Conservation (phyloP, 2,113 vertebrate species). For the Canis aureus region DNA sequence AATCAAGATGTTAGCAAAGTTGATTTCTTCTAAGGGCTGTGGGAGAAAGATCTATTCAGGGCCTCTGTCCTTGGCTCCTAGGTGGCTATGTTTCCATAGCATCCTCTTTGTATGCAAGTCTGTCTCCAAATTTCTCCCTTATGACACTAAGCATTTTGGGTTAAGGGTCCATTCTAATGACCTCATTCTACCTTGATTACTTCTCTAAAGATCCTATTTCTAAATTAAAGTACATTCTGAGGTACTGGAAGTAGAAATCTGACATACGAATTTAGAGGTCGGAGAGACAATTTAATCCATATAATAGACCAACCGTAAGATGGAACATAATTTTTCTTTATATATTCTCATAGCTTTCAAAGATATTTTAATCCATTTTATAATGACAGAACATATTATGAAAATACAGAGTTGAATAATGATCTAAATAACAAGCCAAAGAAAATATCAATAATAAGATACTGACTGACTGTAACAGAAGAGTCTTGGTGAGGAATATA, state of each 20-base stretch:
- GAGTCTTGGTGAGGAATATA: neutral
- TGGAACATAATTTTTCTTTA: neutral
- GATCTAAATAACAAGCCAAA: neutral
- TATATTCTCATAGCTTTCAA: neutral
- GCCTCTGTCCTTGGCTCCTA: neutral
- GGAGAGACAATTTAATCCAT: neutral
- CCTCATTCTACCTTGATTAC: neutral
- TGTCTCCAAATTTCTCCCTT: neutral
- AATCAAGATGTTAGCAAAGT: neutral
- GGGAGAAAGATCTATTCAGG: neutral
- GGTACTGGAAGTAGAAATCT: neutral
- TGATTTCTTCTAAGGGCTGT: neutral
- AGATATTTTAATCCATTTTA: neutral
- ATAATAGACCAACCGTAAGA: neutral
- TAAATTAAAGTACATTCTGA: neutral
- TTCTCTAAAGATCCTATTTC: neutral
- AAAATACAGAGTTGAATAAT: neutral
- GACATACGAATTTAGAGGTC: neutral
- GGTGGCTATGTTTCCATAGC: neutral
- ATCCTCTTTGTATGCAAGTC: neutral
- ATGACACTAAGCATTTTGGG: neutral
- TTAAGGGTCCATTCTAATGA: neutral
- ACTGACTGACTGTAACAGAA: neutral
- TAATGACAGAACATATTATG: neutral
- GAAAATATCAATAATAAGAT: neutral